Conservation (phyloP, 2,888 invertebrate species). For the Podabrus alpinus region DNA sequence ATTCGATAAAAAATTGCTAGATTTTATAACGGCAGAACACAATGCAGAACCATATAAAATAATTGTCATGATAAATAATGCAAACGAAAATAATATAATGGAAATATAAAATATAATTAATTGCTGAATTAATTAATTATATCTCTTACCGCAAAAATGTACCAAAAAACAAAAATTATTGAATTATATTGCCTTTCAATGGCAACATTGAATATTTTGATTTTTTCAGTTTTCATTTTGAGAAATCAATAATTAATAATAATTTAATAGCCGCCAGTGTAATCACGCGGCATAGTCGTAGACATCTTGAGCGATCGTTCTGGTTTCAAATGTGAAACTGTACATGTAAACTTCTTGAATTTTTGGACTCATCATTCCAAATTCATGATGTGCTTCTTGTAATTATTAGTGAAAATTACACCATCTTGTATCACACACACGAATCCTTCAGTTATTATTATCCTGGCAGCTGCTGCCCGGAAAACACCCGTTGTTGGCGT, state of each 20-base stretch:
- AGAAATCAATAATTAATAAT: background rate
- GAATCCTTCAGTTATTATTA: no score
- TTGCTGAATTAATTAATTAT: constrained; percentile 26
- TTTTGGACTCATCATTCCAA: no score
- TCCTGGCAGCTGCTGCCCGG: no score
- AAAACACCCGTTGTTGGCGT: no score
- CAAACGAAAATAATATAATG: constrained; percentile 20
- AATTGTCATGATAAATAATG: constrained; percentile 21
- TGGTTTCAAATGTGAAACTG: no score
- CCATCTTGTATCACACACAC: no score
- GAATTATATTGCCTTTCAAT: background rate
- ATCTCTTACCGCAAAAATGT: constrained; percentile 3
- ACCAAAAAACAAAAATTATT: background rate
- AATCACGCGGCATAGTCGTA: background rate
- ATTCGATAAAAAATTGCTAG: background rate
- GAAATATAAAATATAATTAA: constrained; percentile 29
- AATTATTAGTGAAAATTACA: no score
- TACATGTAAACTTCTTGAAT: no score
- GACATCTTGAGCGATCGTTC: no score
- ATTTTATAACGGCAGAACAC: background rate
- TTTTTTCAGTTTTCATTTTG: background rate
- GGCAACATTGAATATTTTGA: background rate
- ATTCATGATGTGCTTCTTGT: no score
- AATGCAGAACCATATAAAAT: background rate
- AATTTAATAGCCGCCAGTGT: background rate